phyloP scores from a whole-genome alignment of 2,888 invertebrate genomes.

The Stegophylla sp. region DNA sequence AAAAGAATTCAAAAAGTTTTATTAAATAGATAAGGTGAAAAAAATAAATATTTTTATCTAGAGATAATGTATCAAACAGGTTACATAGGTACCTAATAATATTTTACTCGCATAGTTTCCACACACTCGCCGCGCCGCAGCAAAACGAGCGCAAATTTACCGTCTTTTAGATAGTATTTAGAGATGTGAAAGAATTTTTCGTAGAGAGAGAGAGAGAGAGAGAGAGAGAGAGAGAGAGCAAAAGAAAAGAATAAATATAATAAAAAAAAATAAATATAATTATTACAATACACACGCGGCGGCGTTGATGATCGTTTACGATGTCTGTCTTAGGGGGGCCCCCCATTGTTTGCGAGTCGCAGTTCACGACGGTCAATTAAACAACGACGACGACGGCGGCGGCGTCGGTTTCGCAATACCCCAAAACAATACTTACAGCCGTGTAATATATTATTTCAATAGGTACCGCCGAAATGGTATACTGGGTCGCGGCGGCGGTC shows the following conservation, averaged over 20 bases:
- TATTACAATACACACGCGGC: not conserved
- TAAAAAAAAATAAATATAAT: not conserved
- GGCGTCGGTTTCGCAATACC: slow-evolving; percentile 51
- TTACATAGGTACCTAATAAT: too few species aligned
- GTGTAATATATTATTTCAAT: slow-evolving; percentile 43
- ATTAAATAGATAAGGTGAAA: too few species aligned
- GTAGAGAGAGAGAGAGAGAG: too few species aligned
- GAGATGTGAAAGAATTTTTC: not conserved
- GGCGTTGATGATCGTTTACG: not conserved
- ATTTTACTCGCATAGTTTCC: too few species aligned
- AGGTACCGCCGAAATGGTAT: slow-evolving; percentile 45
- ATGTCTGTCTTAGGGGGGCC: not conserved
- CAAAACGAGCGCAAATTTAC: too few species aligned
- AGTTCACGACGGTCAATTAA: slow-evolving; percentile 51
- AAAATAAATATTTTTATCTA: too few species aligned
- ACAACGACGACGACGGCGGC: too few species aligned
- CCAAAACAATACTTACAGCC: slow-evolving; percentile 26
- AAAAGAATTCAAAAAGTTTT: too few species aligned
- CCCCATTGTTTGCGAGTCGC: slow-evolving; percentile 34
- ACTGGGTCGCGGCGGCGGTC: slow-evolving; percentile 32
- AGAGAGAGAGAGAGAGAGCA: too few species aligned
- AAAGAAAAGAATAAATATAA: not conserved
- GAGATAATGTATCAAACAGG: too few species aligned
- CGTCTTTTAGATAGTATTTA: not conserved
- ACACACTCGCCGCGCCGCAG: too few species aligned